Conservation (phyloP, 1,140 invertebrate genomes). For the Drosophila pandora region DNA sequence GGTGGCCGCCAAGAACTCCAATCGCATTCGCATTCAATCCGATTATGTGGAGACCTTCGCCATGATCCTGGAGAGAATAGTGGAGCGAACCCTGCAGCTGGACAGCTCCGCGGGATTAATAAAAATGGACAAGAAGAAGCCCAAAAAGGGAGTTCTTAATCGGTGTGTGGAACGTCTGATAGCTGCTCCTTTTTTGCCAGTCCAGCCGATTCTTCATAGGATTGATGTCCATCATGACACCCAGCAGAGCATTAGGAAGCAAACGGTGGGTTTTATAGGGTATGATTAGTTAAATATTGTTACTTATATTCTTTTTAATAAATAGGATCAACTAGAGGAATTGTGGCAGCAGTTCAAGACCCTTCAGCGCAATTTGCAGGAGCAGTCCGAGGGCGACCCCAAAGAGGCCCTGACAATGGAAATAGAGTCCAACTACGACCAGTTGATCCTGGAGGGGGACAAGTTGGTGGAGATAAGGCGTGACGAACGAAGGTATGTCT, state of each 20-base stretch:
- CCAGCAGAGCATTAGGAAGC: slow-evolving; percentile 73
- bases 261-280: slow-evolving; percentile 50
- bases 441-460: slow-evolving; percentile 77
- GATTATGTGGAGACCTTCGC: slow-evolving; percentile 74
- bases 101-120: slow-evolving; percentile 50
- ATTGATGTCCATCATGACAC: slow-evolving; percentile 75
- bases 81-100: slow-evolving; percentile 53
- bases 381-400: slow-evolving; percentile 76
- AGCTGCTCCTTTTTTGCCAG: slow-evolving; percentile 67
- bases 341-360: slow-evolving; percentile 79
- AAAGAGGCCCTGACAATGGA: slow-evolving; percentile 79
- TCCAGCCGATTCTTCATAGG: slow-evolving; percentile 65
- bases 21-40: slow-evolving; percentile 79
- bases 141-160: slow-evolving; percentile 61
- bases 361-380: slow-evolving; percentile 72
- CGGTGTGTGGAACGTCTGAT: slow-evolving; percentile 66
- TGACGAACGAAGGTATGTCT: slow-evolving; percentile 65
- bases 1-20: slow-evolving; percentile 79
- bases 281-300: neutral
- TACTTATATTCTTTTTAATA: neutral
- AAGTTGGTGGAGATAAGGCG: slow-evolving; percentile 76
- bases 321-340: slow-evolving; percentile 66
- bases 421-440: slow-evolving; percentile 82
- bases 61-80: slow-evolving; percentile 70
- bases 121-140: slow-evolving; percentile 66